Evolutionary conservation across 2,797 vertebrate species (phyloP), one percentile per base, ranked within the genome.

Genomic region (Platyrinchus mystaceus): DNA sequence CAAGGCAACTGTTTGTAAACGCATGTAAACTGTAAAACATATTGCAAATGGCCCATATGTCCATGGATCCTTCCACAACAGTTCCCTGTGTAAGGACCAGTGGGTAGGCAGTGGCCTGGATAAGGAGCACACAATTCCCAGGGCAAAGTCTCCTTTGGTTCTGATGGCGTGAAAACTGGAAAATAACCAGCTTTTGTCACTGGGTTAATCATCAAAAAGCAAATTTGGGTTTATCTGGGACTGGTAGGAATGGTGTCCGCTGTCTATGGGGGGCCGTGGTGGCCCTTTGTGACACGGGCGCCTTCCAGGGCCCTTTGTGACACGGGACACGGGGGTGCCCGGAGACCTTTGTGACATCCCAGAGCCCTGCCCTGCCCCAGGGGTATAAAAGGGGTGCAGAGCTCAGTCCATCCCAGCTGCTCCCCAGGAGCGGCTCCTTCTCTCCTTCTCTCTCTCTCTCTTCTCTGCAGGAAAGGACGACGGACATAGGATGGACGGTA

Each of bases 41-140:
- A 10, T 36, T 49, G 34, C 44, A 74, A 19, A 39, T 19, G 13
- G 15, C 26, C 32, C 5, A 4, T 10, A 3, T 3, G 12, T 21
- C 62, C 19, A 1, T 3, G 9, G 21, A 4, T 22, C 6, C 11
- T 66, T 27, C 81, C 56, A 36, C 62, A 76, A 62, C 53, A 81
- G 39, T 14, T 41, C 28, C 62, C 59, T 55, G 63, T 8, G 75
- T 7, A 15, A 21, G 39, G 9, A 3, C 19, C n/a, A 37, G 2
- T 2, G 0, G 15, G 10, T n/a, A 56, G 47, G 32, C 55, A 46
- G 32, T 27, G 73, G 39, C 69, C 43, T 53, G 43, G 24, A 9
- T 13, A n/a, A 81, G n/a, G 70, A 58, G 30, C 1, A 1, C 19
- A 19, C 32, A 7, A 24, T 66, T 46, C 19, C 34, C 1, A 0